phyloP scores from a whole-genome alignment of 2,797 vertebrate species.

The Potorous gilbertii region DNA sequence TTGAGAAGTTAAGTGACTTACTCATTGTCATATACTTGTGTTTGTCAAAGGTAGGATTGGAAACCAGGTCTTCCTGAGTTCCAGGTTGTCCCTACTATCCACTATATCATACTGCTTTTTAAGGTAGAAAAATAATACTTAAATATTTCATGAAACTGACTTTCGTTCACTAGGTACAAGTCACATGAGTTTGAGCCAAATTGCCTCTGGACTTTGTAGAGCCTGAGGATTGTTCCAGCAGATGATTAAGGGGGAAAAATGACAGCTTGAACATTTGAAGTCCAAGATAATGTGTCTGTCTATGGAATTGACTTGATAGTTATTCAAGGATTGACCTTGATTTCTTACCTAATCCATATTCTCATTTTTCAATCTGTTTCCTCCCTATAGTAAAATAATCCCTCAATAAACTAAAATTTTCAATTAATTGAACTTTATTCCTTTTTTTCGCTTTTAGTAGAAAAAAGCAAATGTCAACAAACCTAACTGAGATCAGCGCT shows the following conservation, averaged over 20 bases:
- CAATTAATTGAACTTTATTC: slow-evolving; percentile 43
- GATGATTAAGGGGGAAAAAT: not conserved
- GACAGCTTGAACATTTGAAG: slow-evolving; percentile 7
- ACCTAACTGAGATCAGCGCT: slow-evolving; percentile 7
- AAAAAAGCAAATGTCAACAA: slow-evolving; percentile 49
- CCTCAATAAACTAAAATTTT: slow-evolving; percentile 47
- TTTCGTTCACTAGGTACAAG: not conserved
- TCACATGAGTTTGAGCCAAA: not conserved
- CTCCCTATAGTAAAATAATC: slow-evolving; percentile 45
- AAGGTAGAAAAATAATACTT: slow-evolving; percentile 8
- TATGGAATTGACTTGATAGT: not conserved
- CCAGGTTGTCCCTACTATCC: not conserved
- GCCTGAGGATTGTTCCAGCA: not conserved
- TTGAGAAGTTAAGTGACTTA: not conserved
- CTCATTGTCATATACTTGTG: not conserved
- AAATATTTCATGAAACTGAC: slow-evolving; percentile 13
- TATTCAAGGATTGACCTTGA: slow-evolving; percentile 22
- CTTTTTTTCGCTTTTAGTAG: slow-evolving; percentile 8
- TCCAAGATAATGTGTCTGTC: not conserved
- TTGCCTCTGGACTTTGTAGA: not conserved
- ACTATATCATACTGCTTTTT: not conserved
- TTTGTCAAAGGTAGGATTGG: not conserved
- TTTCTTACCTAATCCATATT: not conserved
- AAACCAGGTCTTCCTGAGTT: not conserved
- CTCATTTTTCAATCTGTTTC: slow-evolving; percentile 19